Percentiles rank a stretch among this genome's conserved stretches.
phyloP scores from a whole-genome alignment of 2,113 vertebrate genomes.

The Sarotherodon lohbergeri region DNA sequence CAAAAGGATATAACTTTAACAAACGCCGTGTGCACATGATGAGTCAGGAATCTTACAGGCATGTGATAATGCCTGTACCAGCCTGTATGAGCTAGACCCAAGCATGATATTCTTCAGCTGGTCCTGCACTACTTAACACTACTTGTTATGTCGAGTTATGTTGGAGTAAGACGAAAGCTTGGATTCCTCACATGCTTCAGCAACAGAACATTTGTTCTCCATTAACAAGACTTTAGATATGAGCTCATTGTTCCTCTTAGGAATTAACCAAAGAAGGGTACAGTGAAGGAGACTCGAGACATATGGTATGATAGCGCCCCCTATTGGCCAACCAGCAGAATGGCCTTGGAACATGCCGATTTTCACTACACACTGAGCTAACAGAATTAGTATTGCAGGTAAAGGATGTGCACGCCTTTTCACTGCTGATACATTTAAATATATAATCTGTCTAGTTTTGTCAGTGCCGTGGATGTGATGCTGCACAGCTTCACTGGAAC shows the following conservation, averaged over 20 bases:
- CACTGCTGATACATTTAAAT: background rate
- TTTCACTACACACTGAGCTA: background rate
- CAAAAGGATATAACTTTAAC: background rate
- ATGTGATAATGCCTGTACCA: background rate
- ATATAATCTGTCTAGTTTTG: background rate
- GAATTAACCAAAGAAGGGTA: background rate
- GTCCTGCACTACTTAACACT: background rate
- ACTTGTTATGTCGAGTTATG: background rate
- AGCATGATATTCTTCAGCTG: background rate
- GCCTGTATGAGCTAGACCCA: background rate
- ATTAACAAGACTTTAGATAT: conserved; percentile 55
- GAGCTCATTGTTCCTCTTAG: conserved; percentile 57
- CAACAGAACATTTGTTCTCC: conserved; percentile 61
- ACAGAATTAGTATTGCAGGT: background rate
- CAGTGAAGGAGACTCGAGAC: background rate
- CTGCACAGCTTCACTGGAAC: background rate
- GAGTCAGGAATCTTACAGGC: background rate
- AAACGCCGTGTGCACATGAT: background rate
- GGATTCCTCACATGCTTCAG: conserved; percentile 53
- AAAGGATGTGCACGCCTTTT: background rate
- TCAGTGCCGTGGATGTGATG: background rate
- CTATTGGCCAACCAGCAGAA: background rate
- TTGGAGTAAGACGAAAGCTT: background rate
- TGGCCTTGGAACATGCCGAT: background rate
- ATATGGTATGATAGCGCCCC: background rate